phyloP scores from a whole-genome alignment of 2,797 vertebrate genomes.

The Amphiprion clarkii region DNA sequence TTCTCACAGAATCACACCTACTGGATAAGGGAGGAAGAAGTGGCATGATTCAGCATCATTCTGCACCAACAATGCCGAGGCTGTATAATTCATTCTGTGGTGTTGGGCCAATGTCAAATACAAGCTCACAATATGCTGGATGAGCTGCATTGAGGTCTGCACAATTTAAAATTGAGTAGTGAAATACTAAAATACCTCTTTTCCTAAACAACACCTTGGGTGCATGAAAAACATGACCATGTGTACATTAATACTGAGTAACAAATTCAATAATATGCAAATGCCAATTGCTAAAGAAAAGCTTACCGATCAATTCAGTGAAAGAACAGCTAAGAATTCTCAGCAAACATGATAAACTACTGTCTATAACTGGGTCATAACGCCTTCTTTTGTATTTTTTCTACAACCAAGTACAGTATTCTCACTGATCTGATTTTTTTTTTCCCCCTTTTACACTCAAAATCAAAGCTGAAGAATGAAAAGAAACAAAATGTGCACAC shows the following conservation, averaged over 20 bases:
- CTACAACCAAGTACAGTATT: too few relatives aligned
- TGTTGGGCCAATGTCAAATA: not conserved
- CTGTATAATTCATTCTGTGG: not conserved
- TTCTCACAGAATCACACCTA: not conserved
- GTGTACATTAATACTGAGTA: not conserved
- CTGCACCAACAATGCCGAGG: not conserved
- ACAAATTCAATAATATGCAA: not conserved
- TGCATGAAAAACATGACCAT: not conserved
- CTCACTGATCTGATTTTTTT: too few relatives aligned
- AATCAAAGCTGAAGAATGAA: not conserved
- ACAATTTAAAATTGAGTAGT: not conserved
- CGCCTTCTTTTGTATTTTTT: too few relatives aligned
- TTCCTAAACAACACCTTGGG: not conserved
- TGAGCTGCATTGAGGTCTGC: constrained; percentile 39
- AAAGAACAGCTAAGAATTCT: not conserved
- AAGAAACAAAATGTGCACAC: not conserved
- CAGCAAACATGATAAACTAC: not conserved
- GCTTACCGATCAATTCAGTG: not conserved
- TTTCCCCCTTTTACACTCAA: not conserved
- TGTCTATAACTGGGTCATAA: too few relatives aligned
- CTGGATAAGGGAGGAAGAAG: constrained; percentile 3
- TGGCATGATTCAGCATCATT: not conserved
- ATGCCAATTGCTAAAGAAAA: not conserved
- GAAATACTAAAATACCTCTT: not conserved
- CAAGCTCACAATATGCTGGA: too few relatives aligned